These are phyloP conservation scores for Hycleus phaleratus DNA, from an alignment of 1,140 invertebrate species.

Conservation along the genomic window DNA sequence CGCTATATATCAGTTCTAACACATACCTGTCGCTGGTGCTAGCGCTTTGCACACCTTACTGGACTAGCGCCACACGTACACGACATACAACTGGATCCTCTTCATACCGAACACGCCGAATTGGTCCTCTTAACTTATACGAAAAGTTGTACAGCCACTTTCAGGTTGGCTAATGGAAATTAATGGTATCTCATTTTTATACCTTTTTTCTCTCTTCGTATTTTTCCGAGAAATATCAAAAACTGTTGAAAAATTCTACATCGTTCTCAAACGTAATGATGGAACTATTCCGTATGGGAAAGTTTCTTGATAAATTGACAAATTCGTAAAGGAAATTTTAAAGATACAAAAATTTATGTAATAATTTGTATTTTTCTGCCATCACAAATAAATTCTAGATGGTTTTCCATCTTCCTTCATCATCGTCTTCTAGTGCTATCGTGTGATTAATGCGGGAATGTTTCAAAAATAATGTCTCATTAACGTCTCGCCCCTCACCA, in stretches of 20 bases:
- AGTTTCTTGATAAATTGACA: background rate
- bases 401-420: too few relatives aligned
- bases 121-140: constrained; percentile 13
- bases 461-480: constrained; percentile 37
- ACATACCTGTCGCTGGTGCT: constrained; percentile 2
- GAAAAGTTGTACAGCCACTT: constrained; percentile 13
- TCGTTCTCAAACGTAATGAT: background rate
- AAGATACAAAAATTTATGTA: too few relatives aligned
- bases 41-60: background rate
- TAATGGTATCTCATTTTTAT: constrained; percentile 3
- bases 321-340: background rate
- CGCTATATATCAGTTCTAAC: constrained; percentile 6
- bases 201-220: too few relatives aligned
- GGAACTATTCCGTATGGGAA: background rate
- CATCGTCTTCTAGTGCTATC: background rate
- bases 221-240: too few relatives aligned
- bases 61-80: background rate
- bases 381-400: too few relatives aligned
- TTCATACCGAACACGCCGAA: background rate
- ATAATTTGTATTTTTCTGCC: too few relatives aligned
- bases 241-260: background rate
- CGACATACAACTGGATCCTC: background rate
- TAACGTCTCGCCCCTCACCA: constrained; percentile 28
- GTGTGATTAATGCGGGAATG: constrained; percentile 32
- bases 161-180: constrained; percentile 13